A percentile compares a stretch with the other conserved stretches of the same genome.
Conservation (phyloP, 2,888 invertebrate genomes). For the Drosophila dives region DNA sequence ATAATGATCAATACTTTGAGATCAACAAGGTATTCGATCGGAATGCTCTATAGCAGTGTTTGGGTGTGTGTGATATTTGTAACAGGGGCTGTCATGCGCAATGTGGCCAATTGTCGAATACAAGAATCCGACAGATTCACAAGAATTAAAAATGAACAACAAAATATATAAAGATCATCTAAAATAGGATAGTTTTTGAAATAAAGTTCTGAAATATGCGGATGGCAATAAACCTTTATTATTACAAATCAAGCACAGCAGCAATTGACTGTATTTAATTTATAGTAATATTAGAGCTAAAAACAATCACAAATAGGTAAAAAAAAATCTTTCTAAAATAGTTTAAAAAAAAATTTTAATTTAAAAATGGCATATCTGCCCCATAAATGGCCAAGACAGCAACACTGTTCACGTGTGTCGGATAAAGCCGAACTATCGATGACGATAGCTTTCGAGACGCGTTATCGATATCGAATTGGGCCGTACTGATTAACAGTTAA, state of each 20-base stretch:
- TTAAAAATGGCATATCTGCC: background rate
- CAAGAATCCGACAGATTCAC: background rate
- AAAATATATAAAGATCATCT: background rate
- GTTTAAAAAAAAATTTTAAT: background rate
- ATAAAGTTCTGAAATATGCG: background rate
- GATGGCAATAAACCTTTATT: background rate
- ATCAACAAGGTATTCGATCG: slow-evolving; percentile 58
- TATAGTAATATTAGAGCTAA: background rate
- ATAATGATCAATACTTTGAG: slow-evolving; percentile 38
- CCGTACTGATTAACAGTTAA: background rate
- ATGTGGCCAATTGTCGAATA: background rate
- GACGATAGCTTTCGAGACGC: slow-evolving; percentile 14
- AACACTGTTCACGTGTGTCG: background rate
- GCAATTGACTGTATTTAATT: background rate
- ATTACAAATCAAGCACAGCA: background rate
- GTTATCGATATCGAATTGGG: slow-evolving; percentile 20
- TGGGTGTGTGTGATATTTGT: slow-evolving; percentile 14
- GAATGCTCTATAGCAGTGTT: slow-evolving; percentile 34
- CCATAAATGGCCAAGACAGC: background rate
- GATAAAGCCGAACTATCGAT: slow-evolving; percentile 39
- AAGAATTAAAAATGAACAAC: background rate
- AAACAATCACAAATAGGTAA: background rate
- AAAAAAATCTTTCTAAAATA: background rate
- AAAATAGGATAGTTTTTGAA: background rate
- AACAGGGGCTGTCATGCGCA: slow-evolving; percentile 1